Percentiles rank a stretch among this genome's conserved stretches.
phyloP scores from a whole-genome alignment of 2,113 vertebrate species.

The Motacilla tschutschensis region DNA sequence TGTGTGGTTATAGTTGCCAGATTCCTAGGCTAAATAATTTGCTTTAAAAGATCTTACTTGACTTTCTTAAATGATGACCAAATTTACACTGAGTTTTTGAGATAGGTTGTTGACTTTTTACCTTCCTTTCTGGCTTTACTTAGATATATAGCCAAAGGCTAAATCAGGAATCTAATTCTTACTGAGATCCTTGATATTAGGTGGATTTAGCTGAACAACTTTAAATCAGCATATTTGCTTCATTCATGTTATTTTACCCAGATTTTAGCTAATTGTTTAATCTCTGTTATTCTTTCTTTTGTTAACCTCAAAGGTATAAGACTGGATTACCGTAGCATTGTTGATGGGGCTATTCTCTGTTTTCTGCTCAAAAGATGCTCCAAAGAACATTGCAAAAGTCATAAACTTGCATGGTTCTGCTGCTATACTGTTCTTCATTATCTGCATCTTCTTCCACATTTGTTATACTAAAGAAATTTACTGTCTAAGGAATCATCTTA shows the following conservation, averaged over 20 bases:
- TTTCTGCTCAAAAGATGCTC: background rate
- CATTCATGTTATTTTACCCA: background rate
- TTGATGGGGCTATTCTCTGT: background rate
- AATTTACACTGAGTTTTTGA: background rate
- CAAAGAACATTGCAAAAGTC: background rate
- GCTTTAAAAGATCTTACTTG: background rate
- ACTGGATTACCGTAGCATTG: background rate
- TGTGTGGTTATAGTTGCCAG: background rate
- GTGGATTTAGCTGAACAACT: background rate
- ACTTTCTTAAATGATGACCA: background rate
- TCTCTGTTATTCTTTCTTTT: background rate
- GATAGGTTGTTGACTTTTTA: background rate
- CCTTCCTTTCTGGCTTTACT: background rate
- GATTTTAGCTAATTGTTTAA: background rate
- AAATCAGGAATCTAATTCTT: background rate
- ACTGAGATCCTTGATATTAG: background rate
- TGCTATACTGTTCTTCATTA: background rate
- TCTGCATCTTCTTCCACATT: background rate
- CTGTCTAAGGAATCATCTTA: background rate
- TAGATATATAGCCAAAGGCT: background rate
- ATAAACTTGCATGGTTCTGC: background rate
- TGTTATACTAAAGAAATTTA: background rate
- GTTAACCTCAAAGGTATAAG: background rate
- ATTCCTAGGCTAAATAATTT: background rate
- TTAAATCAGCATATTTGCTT: background rate